phyloP scores from a whole-genome alignment of 2,888 invertebrate species.

The Caenorhabditis sp. region DNA sequence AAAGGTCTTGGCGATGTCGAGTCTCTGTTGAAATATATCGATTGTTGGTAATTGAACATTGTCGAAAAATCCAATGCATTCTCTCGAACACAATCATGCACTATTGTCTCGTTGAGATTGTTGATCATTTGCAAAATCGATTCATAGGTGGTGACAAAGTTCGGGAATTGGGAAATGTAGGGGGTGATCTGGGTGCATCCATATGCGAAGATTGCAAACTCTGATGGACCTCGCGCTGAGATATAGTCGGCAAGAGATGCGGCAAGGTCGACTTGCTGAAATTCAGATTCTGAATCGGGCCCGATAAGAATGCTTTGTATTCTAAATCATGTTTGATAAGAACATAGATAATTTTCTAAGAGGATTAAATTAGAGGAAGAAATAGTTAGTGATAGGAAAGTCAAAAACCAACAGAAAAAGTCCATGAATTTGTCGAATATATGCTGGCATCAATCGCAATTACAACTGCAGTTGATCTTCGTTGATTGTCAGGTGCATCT shows the following conservation, averaged over 20 bases:
- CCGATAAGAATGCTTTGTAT: neutral
- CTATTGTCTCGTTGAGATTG: constrained; percentile 18
- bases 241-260: constrained; percentile 16
- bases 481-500: constrained; percentile 18
- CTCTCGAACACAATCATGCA: constrained; percentile 10
- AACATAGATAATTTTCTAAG: neutral
- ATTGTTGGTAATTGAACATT: constrained; percentile 26
- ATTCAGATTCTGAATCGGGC: too few species aligned
- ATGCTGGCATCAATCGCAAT: constrained; percentile 25
- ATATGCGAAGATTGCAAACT: constrained; percentile 31
- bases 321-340: neutral
- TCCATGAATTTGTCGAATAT: constrained; percentile 19
- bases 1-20: constrained; percentile 17
- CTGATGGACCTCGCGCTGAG: constrained; percentile 18
- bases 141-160: constrained; percentile 13
- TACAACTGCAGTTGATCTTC: constrained; percentile 27
- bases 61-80: constrained; percentile 26
- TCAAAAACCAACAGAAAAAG: constrained; percentile 16
- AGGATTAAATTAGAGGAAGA: neutral
- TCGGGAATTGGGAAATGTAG: constrained; percentile 18
- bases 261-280: constrained; percentile 27
- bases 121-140: constrained; percentile 11
- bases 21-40: constrained; percentile 25
- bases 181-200: constrained; percentile 22
- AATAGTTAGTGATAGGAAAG: neutral